These are phyloP conservation scores for Limulus polyphemus DNA, from an alignment of 2,888 invertebrate genomes.

Conservation along the genomic window DNA sequence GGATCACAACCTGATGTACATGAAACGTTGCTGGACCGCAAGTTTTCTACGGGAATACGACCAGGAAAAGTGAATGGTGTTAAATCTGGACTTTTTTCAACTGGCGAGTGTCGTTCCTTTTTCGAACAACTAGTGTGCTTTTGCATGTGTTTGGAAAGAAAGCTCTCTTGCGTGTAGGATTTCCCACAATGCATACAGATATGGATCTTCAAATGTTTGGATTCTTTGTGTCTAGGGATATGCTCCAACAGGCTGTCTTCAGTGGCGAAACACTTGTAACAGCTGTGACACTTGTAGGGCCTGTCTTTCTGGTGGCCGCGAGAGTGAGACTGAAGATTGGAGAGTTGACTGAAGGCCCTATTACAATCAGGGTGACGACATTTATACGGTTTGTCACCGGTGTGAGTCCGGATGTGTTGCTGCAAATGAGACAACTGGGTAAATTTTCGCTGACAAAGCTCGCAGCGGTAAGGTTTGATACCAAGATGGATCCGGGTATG, in stretches of 20 bases:
- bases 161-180: constrained; percentile 98
- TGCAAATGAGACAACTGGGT: constrained; percentile 98
- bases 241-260: constrained; percentile 94
- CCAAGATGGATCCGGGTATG: constrained; percentile 98
- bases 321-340: constrained; percentile 97
- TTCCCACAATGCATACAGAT: constrained; percentile 99
- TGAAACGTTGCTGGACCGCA: background rate
- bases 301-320: constrained; percentile 99
- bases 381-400: constrained; percentile 97
- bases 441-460: constrained; percentile 95
- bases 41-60: background rate
- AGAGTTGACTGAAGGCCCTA: constrained; percentile 97
- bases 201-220: constrained; percentile 97
- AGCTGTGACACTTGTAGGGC: constrained; percentile 99
- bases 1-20: too few relatives aligned
- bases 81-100: constrained; percentile 1
- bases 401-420: constrained; percentile 98
- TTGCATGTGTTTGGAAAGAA: constrained; percentile 98
- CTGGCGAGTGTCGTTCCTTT: constrained; percentile 45
- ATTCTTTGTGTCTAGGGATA: constrained; percentile 99
- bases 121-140: constrained; percentile 66
- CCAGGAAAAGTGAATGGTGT: background rate
- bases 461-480: constrained; percentile 96
- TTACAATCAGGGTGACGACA: constrained; percentile 91
- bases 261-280: constrained; percentile 98